phyloP scores from a whole-genome alignment of 2,113 vertebrate genomes.

The Saccopteryx bilineata region DNA sequence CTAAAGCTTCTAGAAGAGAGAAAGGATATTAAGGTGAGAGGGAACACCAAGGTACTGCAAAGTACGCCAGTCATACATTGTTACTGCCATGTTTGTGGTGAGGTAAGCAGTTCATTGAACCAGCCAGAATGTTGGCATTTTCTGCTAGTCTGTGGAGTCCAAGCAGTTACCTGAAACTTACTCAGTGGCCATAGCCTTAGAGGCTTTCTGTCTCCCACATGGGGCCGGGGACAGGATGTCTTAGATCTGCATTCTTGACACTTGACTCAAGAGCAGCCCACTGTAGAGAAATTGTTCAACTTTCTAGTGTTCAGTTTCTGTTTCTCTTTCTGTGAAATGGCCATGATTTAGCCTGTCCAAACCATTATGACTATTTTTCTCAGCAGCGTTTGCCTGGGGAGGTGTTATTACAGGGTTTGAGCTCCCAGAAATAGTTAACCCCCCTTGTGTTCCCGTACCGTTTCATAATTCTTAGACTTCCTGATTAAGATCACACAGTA shows the following conservation, averaged over 20 bases:
- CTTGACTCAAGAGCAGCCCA: not conserved
- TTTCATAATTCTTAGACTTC: conserved; percentile 2
- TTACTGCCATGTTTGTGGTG: not conserved
- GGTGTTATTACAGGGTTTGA: not conserved
- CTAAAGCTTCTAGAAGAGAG: conserved; percentile 63
- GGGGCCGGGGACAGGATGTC: not conserved
- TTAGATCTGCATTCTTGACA: conserved; percentile 4
- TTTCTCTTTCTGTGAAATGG: conserved; percentile 37
- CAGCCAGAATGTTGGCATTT: not conserved
- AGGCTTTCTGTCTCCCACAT: not conserved
- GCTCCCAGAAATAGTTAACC: not conserved
- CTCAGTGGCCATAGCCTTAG: not conserved
- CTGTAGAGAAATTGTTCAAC: not conserved
- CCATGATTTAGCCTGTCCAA: conserved; percentile 38
- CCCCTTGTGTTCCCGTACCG: not conserved
- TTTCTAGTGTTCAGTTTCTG: not conserved
- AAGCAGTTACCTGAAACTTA: conserved; percentile 15
- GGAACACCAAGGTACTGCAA: not conserved
- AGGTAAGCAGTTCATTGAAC: not conserved
- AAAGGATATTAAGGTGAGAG: not conserved
- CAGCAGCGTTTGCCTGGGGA: not conserved
- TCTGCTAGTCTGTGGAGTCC: not conserved
- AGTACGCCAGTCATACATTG: not conserved
- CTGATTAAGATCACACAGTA: not conserved
- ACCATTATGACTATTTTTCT: not conserved